phyloP scores from a whole-genome alignment of 2,113 vertebrate genomes.

The Odobenus rosmarus region DNA sequence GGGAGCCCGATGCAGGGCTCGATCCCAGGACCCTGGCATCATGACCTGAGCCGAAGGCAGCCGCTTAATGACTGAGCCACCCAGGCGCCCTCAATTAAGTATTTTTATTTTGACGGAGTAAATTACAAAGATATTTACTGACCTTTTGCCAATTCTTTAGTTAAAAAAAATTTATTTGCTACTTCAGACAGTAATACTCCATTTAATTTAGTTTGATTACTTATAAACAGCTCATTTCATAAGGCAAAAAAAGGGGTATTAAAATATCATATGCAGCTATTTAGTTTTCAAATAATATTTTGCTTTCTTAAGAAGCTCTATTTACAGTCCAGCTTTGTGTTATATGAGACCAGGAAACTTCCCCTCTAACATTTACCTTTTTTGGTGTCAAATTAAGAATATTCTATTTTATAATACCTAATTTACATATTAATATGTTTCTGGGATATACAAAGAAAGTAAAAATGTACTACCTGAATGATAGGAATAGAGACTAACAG shows the following conservation, averaged over 20 bases:
- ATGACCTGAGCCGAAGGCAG: no score
- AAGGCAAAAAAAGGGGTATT: not conserved
- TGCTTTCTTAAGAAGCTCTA: not conserved
- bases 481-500: constrained; percentile 39
- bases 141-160: constrained; percentile 25
- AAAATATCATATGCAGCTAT: not conserved
- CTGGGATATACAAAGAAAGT: constrained; percentile 13
- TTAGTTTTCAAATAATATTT: not conserved
- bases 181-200: not conserved
- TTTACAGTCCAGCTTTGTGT: not conserved
- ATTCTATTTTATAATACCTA: constrained; percentile 31
- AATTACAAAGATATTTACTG: not conserved
- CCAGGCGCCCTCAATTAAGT: not conserved
- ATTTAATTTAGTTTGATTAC: constrained; percentile 17
- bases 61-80: no score
- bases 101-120: constrained; percentile 63
- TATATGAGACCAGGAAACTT: not conserved
- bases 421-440: not conserved
- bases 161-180: constrained; percentile 43
- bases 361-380: not conserved
- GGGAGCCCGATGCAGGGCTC: no score
- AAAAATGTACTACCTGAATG: constrained; percentile 29
- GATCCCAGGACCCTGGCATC: no score
- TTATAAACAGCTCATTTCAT: constrained; percentile 34
- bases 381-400: constrained; percentile 1